Conservation (phyloP, 2,797 vertebrate genomes). For the Ficedula albicollis region DNA sequence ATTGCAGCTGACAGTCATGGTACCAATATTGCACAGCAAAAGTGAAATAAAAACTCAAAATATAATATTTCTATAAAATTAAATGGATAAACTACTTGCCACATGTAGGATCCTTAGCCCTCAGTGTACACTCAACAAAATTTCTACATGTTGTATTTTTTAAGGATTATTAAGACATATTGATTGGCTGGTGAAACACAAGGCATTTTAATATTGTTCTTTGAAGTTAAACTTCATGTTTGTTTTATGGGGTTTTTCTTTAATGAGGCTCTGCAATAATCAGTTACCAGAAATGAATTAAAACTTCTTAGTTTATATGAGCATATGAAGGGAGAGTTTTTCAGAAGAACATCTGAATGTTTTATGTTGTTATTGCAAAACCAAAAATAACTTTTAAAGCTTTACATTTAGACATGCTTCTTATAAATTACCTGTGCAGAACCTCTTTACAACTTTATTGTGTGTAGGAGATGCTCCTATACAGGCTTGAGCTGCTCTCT, state of each 20-base stretch:
- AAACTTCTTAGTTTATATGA: background rate
- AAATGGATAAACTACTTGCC: background rate
- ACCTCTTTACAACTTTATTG: background rate
- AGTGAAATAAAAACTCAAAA: background rate
- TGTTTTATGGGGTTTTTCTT: fast-evolving
- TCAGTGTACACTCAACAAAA: background rate
- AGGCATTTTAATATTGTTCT: background rate
- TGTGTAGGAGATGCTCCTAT: background rate
- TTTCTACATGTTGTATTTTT: background rate
- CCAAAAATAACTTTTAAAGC: background rate
- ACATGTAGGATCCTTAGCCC: background rate
- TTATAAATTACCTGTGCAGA: background rate
- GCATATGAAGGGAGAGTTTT: background rate
- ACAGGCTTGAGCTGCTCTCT: background rate
- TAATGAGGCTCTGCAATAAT: background rate
- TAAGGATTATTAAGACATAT: fast-evolving
- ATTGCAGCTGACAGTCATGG: background rate
- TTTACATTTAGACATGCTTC: background rate
- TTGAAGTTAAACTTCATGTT: background rate
- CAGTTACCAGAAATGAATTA: background rate
- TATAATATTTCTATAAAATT: background rate
- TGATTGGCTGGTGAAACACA: background rate
- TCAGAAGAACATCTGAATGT: background rate
- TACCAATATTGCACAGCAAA: background rate
- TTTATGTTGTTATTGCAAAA: background rate